A percentile compares a stretch with the other conserved stretches of the same genome.
Evolutionary conservation across 1,140 invertebrate species (phyloP).

Genomic region (Penaeus chinensis): DNA sequence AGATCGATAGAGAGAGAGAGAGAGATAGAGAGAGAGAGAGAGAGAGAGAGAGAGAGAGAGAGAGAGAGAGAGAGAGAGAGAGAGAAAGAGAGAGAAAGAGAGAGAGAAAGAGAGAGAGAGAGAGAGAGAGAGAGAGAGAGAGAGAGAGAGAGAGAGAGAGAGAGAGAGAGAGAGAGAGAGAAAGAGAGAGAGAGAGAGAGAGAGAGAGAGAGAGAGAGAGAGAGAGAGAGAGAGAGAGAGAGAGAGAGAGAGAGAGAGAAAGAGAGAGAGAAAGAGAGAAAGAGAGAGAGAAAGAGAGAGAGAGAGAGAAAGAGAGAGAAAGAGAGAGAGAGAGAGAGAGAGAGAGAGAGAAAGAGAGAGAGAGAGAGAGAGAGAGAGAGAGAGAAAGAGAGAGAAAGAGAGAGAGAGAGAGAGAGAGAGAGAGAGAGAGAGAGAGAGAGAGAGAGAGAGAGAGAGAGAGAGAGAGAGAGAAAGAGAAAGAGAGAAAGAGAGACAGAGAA

Average conservation of each 20-base stretch:
- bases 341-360: neutral
- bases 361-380: constrained; percentile 18
- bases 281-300: constrained; percentile 1
- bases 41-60: constrained; percentile 6
- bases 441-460: too few relatives aligned
- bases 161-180: constrained; percentile 21
- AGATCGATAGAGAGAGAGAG: constrained; percentile 42
- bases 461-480: neutral
- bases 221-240: neutral
- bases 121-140: neutral
- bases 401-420: neutral
- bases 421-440: neutral
- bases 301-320: neutral
- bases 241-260: neutral
- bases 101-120: neutral
- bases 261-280: neutral
- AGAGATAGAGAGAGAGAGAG: constrained; percentile 14
- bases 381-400: neutral
- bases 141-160: constrained; percentile 31
- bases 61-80: neutral
- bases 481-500: neutral
- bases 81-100: neutral
- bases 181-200: neutral
- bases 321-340: neutral
- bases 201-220: neutral